Conservation (phyloP, 2,113 vertebrate genomes). For the Caracal caracal region DNA sequence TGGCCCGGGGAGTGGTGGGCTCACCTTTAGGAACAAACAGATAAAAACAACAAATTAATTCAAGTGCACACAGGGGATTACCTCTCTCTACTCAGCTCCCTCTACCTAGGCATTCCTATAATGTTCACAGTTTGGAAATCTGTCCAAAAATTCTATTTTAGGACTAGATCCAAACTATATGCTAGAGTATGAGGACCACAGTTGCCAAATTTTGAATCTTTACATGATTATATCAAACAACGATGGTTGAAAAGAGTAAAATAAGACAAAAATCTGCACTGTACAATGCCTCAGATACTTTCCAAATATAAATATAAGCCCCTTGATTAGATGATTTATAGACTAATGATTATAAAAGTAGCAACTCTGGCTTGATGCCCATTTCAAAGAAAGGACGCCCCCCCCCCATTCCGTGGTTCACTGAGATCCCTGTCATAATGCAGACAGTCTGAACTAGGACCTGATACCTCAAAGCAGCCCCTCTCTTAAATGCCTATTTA, state of each 20-base stretch:
- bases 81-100: not conserved
- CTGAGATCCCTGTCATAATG: not conserved
- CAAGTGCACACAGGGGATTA: not conserved
- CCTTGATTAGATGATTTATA: not conserved
- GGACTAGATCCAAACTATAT: not conserved
- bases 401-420: fast-evolving
- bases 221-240: not conserved
- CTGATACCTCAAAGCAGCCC: not conserved
- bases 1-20: constrained; percentile 93
- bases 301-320: not conserved
- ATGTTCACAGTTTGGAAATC: not conserved
- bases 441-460: not conserved
- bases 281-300: not conserved
- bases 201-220: not conserved
- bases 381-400: not conserved
- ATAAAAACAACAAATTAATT: constrained; percentile 55
- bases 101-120: not conserved
- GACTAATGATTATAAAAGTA: not conserved
- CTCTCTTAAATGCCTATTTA: not conserved
- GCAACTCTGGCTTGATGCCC: not conserved
- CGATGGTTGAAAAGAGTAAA: not conserved
- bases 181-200: not conserved
- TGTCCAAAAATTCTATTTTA: not conserved
- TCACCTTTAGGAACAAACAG: constrained; percentile 86
- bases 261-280: not conserved